A percentile compares a stretch with the other conserved stretches of the same genome.
Conservation (phyloP, 2,797 vertebrate species). For the Syndactyla subalaris region DNA sequence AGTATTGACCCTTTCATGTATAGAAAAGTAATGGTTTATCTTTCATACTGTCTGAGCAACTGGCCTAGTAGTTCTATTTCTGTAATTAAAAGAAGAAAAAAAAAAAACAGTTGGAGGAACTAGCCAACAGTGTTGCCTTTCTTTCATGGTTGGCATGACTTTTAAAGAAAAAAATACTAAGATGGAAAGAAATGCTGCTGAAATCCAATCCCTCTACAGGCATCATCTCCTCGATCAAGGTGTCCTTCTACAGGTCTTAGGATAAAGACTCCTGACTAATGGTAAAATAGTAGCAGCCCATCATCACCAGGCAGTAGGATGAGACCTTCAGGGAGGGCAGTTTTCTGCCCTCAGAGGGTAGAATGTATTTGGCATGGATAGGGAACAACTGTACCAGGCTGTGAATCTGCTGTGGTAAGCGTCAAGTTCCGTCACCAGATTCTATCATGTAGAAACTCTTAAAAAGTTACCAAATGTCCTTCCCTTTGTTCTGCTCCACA, state of each 20-base stretch:
- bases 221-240: neutral
- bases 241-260: neutral
- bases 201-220: neutral
- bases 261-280: neutral
- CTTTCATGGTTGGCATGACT: neutral
- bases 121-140: neutral
- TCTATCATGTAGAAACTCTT: neutral
- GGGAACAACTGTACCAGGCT: neutral
- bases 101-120: neutral
- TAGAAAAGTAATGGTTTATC: neutral
- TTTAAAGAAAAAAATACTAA: neutral
- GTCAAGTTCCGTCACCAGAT: neutral
- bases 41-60: neutral
- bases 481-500: conserved; percentile 34
- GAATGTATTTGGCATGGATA: neutral
- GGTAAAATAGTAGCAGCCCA: neutral
- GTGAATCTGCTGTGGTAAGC: neutral
- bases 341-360: neutral
- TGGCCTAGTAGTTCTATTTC: neutral
- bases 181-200: neutral
- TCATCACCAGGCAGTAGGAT: neutral
- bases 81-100: neutral
- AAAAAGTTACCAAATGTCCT: conserved; percentile 13
- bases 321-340: neutral
- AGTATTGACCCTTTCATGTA: neutral